Evolutionary conservation across 2,797 vertebrate genomes (phyloP), one percentile per base, ranked within the genome.

Genomic region (Toxotes lorentzi): DNA sequence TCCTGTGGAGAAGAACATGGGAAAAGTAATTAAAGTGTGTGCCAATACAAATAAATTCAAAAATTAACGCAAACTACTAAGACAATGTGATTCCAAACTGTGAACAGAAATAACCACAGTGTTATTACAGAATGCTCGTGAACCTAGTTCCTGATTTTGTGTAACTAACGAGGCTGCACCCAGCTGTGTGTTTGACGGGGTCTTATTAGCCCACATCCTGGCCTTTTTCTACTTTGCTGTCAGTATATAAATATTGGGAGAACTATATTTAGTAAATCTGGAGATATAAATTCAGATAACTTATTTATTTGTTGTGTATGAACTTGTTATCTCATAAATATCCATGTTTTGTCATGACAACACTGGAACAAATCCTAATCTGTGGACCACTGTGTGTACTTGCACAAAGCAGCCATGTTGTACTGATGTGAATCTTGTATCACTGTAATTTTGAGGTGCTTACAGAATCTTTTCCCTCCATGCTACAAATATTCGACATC

Each of bases 241-340:
- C 71, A 70, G 14, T 58, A 69, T 56, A 70, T 41, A 62, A 30
- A 30, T 21, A 85, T 57, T 70, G 56, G 78, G 62, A 82, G 24
- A 81, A 60, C 6, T 81, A 80, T 85, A 84, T 88, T 87, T 70
- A 83, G 70, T 76, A 40, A 73, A 62, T 59, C 68, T 53, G 48
- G 64, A 68, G 70, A 50, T 79, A 76, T 74, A 59, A 78, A 68
- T 62, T 82, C 50, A 43, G 71, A 60, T 75, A 60, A 86, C 17
- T 59, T 86, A 92, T 91, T 93, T 91, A 91, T 92, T 91, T 86
- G 84, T 87, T 62, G 82, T 88, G 83, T 83, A 76, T 76, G 43
- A 68, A 21, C 63, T 66, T 74, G 71, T 80, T 54, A 27, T 50
- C 60, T 64, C 48, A 70, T 68, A 50, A 81, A 78, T 83, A 48